phyloP scores from a whole-genome alignment of 2,797 vertebrate genomes.

The Pyrocephalus nanus region DNA sequence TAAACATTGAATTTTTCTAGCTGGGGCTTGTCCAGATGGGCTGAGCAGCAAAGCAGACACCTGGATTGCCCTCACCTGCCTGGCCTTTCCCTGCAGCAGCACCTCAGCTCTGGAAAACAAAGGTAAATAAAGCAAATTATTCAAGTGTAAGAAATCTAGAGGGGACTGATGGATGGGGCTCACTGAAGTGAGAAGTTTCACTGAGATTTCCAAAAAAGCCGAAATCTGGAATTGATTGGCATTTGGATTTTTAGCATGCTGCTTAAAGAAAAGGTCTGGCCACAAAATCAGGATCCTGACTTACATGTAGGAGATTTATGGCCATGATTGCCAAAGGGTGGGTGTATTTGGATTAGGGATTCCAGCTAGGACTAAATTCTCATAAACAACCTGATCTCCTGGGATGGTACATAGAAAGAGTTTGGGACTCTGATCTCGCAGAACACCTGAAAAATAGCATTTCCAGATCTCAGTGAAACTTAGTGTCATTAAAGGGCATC shows the following conservation, averaged over 20 bases:
- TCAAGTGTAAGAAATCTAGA: background rate
- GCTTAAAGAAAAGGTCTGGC: background rate
- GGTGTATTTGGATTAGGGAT: background rate
- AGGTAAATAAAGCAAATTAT: conserved; percentile 17
- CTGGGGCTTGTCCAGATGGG: background rate
- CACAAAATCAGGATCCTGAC: background rate
- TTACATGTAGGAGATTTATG: background rate
- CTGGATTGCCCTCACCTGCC: background rate
- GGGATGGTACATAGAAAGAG: background rate
- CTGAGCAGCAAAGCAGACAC: background rate
- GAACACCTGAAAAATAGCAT: background rate
- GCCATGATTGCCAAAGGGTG: background rate
- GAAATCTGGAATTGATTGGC: background rate
- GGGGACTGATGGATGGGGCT: background rate
- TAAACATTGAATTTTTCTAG: background rate
- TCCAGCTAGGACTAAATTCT: background rate
- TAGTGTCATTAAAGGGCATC: background rate
- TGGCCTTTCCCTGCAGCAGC: background rate
- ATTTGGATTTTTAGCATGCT: background rate
- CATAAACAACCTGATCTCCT: background rate
- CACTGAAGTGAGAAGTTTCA: background rate
- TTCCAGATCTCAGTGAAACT: background rate
- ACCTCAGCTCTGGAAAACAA: background rate
- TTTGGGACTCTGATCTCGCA: background rate
- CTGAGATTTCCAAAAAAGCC: background rate